These are phyloP conservation scores for Atta texana DNA, from an alignment of 1,140 invertebrate species.

Conservation along the genomic window DNA sequence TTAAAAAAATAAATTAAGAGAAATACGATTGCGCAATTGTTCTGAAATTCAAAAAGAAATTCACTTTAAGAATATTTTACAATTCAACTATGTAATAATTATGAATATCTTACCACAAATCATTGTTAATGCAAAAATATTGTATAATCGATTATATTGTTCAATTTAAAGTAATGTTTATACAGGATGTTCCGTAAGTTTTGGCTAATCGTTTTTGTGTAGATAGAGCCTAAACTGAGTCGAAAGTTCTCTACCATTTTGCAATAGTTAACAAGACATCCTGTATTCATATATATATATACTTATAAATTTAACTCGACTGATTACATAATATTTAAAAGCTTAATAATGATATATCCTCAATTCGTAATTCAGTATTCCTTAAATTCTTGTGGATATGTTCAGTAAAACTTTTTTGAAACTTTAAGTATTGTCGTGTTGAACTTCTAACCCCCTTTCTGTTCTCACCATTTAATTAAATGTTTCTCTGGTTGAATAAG, in stretches of 20 bases:
- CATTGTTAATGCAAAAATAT: not conserved
- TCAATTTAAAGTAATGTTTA: not conserved
- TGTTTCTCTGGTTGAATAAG: slow-evolving; percentile 42
- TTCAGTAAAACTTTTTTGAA: slow-evolving; percentile 14
- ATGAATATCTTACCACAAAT: not conserved
- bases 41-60: not conserved
- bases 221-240: no score
- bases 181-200: no score
- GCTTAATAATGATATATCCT: not conserved
- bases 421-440: not conserved
- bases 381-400: not conserved
- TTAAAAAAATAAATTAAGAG: slow-evolving; percentile 9
- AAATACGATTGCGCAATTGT: not conserved
- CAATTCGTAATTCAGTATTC: not conserved
- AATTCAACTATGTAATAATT: not conserved
- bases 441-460: not conserved
- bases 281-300: no score
- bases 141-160: not conserved
- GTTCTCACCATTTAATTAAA: slow-evolving; percentile 49
- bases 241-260: no score
- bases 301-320: not conserved
- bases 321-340: not conserved
- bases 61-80: not conserved
- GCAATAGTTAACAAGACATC: no score
- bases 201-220: no score